Percentiles rank a stretch among this genome's conserved stretches.
Evolutionary conservation across 2,888 invertebrate genomes (phyloP).

Genomic region (Melitaea athalia): DNA sequence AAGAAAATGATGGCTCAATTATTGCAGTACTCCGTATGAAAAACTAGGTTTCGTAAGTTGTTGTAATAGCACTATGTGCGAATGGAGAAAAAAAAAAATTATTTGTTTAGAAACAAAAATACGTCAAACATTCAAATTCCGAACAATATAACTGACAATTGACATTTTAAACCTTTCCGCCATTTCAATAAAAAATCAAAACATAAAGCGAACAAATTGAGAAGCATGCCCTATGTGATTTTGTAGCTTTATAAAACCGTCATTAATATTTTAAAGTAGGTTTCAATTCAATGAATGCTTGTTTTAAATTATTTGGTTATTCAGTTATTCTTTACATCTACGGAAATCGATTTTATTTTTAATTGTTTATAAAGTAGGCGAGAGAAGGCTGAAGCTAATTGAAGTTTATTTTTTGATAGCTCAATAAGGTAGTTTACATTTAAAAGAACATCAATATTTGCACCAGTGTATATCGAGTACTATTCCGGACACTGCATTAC

Average conservation of each 20-base stretch:
- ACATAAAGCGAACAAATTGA: neutral
- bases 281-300: neutral
- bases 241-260: neutral
- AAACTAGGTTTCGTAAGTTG: constrained; percentile 38
- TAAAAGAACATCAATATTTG: neutral
- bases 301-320: neutral
- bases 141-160: constrained; percentile 14
- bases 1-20: constrained; percentile 39
- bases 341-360: too few relatives aligned
- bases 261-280: neutral
- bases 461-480: neutral
- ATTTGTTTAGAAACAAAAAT: constrained; percentile 13
- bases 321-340: too few relatives aligned
- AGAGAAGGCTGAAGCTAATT: constrained; percentile 15
- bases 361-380: too few relatives aligned
- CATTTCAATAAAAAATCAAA: constrained; percentile 1
- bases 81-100: constrained; percentile 33
- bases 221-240: neutral
- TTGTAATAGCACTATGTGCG: constrained; percentile 38
- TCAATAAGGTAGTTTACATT: constrained; percentile 15
- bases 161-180: constrained; percentile 1
- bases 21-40: constrained; percentile 34
- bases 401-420: constrained; percentile 16
- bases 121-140: neutral
- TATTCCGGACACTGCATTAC: neutral